Evolutionary conservation across 2,888 invertebrate genomes (phyloP).

Genomic region (Portevinia maculata): DNA sequence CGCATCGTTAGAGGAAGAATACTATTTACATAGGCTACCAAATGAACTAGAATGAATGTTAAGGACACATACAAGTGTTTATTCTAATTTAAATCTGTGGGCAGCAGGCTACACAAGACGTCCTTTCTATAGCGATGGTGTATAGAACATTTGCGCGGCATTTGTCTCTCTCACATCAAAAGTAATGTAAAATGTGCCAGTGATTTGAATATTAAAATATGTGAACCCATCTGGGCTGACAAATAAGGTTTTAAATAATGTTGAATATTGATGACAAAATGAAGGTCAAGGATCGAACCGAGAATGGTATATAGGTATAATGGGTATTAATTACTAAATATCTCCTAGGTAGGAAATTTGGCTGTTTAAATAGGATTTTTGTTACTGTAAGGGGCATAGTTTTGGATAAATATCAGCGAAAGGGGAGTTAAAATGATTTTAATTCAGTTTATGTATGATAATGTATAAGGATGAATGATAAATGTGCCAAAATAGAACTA

Average conservation of each 20-base stretch:
- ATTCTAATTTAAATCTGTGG: conserved; percentile 32
- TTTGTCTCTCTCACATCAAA: conserved; percentile 19
- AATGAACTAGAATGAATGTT: conserved; percentile 70
- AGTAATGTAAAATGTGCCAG: conserved; percentile 31
- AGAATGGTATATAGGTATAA: background rate
- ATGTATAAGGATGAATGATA: too few species aligned
- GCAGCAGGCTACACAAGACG: background rate
- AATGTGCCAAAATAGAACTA: too few species aligned
- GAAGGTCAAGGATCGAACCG: conserved; percentile 11
- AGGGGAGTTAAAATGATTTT: too few species aligned
- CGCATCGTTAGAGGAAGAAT: conserved; percentile 37
- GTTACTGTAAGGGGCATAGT: too few species aligned
- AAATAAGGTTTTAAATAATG: conserved; percentile 37
- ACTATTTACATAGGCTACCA: conserved; percentile 64
- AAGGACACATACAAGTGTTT: conserved; percentile 63
- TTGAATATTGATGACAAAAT: background rate
- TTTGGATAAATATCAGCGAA: too few species aligned
- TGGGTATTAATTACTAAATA: conserved; percentile 27
- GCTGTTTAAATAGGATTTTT: too few species aligned
- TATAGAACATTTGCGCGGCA: background rate
- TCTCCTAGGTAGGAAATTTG: too few species aligned
- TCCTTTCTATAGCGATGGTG: conserved; percentile 4
- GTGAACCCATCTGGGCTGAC: conserved; percentile 31
- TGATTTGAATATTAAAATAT: conserved; percentile 64
- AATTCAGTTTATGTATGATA: too few species aligned